phyloP scores from a whole-genome alignment of 2,888 invertebrate genomes.

The Stenchaetothrips biformis region DNA sequence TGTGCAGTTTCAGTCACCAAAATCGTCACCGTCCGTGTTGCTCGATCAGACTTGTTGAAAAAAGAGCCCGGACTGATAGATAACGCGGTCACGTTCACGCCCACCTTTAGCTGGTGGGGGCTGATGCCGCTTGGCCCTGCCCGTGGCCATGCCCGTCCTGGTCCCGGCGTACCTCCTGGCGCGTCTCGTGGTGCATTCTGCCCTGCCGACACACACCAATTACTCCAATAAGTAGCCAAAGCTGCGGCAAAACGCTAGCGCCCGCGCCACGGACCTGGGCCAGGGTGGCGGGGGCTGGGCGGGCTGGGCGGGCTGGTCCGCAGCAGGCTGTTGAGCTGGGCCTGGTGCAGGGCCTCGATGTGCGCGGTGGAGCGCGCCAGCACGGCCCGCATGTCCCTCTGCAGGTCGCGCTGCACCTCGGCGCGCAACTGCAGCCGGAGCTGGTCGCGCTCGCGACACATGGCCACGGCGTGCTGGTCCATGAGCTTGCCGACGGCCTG shows the following conservation, averaged over 20 bases:
- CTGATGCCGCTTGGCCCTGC: background rate
- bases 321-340: background rate
- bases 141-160: background rate
- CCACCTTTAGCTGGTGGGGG: background rate
- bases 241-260: background rate
- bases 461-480: constrained; percentile 27
- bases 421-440: constrained; percentile 26
- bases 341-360: constrained; percentile 14
- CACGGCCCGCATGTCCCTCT: constrained; percentile 10
- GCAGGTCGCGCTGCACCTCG: constrained; percentile 27
- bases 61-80: background rate
- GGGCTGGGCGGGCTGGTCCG: background rate
- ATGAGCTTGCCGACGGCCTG: constrained; percentile 24
- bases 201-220: background rate
- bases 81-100: background rate
- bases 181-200: background rate
- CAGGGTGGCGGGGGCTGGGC: background rate
- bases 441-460: constrained; percentile 26
- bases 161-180: background rate
- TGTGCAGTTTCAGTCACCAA: background rate
- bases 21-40: background rate
- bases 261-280: background rate
- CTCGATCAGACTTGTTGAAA: background rate
- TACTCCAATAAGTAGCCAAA: background rate
- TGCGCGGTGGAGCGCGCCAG: constrained; percentile 6